Evolutionary conservation across 1,140 invertebrate species (phyloP).

Genomic region (Dendrolimus punctatus): DNA sequence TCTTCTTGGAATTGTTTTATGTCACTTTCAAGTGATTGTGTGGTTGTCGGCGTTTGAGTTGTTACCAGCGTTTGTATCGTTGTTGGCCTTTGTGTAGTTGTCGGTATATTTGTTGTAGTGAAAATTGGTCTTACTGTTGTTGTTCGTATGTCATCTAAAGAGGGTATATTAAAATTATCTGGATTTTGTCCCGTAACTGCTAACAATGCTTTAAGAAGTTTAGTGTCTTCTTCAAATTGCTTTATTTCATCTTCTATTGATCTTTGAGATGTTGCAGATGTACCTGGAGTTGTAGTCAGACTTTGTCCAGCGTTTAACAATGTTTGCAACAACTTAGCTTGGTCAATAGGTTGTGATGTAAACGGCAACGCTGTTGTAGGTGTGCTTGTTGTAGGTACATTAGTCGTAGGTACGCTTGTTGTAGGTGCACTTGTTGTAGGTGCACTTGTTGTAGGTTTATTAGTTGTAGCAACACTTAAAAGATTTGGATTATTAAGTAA

Average conservation of each 20-base stretch:
- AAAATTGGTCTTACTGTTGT: constrained; percentile 18
- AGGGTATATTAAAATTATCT: constrained; percentile 18
- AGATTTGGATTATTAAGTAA: constrained; percentile 10
- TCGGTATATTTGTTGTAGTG: constrained; percentile 18
- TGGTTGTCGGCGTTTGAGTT: constrained; percentile 23
- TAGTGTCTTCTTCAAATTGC: constrained; percentile 30
- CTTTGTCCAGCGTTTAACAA: constrained; percentile 22
- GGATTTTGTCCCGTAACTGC: constrained; percentile 28
- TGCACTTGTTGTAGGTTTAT: constrained; percentile 8
- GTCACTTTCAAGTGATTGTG: constrained; percentile 48
- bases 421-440: constrained; percentile 17
- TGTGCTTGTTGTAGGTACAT: constrained; percentile 9
- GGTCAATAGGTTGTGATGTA: constrained; percentile 15
- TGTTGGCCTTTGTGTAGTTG: constrained; percentile 13
- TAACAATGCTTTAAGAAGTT: constrained; percentile 44
- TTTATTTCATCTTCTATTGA: constrained; percentile 35
- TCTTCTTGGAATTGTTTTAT: constrained; percentile 57
- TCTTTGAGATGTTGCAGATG: constrained; percentile 22
- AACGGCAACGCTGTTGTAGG: constrained; percentile 14
- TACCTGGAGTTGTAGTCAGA: constrained; percentile 7
- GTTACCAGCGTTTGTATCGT: constrained; percentile 21
- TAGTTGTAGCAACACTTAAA: constrained; percentile 8
- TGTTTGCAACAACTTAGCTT: constrained; percentile 35
- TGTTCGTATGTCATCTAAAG: constrained; percentile 17
- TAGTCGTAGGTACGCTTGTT: constrained; percentile 8